These are phyloP conservation scores for Ditula angustiorana DNA, from an alignment of 2,888 invertebrate genomes.

Conservation along the genomic window DNA sequence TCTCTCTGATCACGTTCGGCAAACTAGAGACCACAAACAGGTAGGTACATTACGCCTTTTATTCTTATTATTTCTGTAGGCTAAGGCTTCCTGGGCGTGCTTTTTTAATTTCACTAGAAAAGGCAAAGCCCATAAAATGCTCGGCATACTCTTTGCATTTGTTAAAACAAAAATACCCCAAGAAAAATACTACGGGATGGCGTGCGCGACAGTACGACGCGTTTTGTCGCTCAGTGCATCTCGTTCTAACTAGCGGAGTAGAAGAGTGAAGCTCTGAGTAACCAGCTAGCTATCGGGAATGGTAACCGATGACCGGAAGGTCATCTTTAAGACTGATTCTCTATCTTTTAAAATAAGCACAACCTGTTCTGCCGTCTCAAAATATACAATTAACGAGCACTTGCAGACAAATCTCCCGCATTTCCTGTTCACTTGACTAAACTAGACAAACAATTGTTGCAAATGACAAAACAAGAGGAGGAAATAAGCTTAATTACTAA, in stretches of 20 bases:
- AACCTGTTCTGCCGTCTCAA: background rate
- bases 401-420: slow-evolving; percentile 30
- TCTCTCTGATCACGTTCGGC: slow-evolving; percentile 82
- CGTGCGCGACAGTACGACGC: no score
- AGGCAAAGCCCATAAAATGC: slow-evolving; percentile 62
- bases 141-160: slow-evolving; percentile 54
- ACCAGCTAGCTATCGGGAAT: no score
- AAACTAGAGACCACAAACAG: slow-evolving; percentile 80
- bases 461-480: slow-evolving; percentile 72
- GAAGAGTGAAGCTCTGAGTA: no score
- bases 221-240: no score
- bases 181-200: no score
- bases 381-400: slow-evolving; percentile 12
- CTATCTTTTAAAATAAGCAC: no score
- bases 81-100: slow-evolving; percentile 60
- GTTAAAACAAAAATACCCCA: slow-evolving; percentile 50
- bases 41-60: slow-evolving; percentile 68
- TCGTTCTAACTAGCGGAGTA: no score
- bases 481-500: slow-evolving; percentile 82
- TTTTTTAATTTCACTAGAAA: slow-evolving; percentile 62
- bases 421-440: slow-evolving; percentile 50
- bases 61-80: slow-evolving; percentile 70
- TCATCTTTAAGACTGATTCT: no score
- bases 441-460: slow-evolving; percentile 64
- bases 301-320: no score